Conservation (phyloP, 2,797 vertebrate genomes). For the Sebastes baramenuke region DNA sequence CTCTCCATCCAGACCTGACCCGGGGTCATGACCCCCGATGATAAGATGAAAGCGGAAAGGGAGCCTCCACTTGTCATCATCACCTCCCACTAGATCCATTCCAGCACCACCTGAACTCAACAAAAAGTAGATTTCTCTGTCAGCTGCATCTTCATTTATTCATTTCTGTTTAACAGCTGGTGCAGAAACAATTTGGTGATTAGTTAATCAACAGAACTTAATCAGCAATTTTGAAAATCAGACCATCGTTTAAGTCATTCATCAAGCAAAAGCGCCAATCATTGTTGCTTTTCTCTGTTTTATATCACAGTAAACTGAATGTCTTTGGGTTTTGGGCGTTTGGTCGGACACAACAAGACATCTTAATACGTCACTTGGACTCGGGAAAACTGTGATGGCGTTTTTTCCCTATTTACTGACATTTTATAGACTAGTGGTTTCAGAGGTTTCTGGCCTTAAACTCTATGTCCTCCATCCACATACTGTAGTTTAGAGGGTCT, state of each 20-base stretch:
- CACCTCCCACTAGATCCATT: neutral
- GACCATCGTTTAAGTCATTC: neutral
- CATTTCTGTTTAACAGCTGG: neutral
- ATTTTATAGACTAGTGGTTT: neutral
- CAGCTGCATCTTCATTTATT: neutral
- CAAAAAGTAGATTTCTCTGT: neutral
- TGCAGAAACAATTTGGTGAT: neutral
- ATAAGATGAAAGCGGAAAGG: slow-evolving; percentile 70
- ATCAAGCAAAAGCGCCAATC: neutral
- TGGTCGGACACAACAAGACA: neutral
- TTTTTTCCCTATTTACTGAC: neutral
- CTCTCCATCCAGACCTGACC: slow-evolving; percentile 26
- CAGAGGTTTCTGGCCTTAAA: neutral
- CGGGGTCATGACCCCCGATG: slow-evolving; percentile 43
- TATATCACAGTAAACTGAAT: neutral
- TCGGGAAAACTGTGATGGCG: neutral
- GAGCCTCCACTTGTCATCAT: slow-evolving; percentile 26
- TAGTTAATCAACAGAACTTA: neutral
- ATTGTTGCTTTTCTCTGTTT: neutral
- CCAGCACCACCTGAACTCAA: neutral
- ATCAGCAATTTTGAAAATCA: neutral
- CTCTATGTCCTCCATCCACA: neutral
- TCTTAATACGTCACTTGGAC: neutral
- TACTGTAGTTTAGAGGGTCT: neutral
- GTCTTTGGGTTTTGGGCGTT: neutral